These are phyloP conservation scores for Paracyclopina nana DNA, from an alignment of 1,140 invertebrate species.

Conservation along the genomic window DNA sequence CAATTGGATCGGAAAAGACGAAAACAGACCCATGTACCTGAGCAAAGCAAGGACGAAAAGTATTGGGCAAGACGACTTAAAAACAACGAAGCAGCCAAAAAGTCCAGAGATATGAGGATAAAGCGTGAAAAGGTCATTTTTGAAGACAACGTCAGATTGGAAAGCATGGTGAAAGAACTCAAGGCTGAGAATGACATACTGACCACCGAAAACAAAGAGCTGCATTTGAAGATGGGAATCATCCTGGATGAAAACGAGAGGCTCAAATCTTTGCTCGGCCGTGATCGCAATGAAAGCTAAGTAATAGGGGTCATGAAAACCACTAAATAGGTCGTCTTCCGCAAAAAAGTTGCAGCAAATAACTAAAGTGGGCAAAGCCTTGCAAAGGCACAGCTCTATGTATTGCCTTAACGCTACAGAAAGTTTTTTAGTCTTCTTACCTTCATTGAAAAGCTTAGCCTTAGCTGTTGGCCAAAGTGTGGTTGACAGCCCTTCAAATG, in stretches of 20 bases:
- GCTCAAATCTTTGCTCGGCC: conserved; percentile 2
- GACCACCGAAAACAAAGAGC: conserved; percentile 3
- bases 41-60: background rate
- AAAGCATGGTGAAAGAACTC: background rate
- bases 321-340: too few relatives aligned
- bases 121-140: conserved; percentile 6
- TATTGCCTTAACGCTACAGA: too few relatives aligned
- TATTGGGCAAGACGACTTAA: conserved; percentile 1
- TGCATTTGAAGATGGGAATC: conserved; percentile 1
- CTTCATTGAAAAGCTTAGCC: too few relatives aligned
- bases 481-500: too few relatives aligned
- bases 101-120: background rate
- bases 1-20: background rate
- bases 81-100: conserved; percentile 5
- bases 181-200: background rate
- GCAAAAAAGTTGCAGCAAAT: too few relatives aligned
- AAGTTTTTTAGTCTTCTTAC: too few relatives aligned
- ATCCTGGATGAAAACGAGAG: background rate
- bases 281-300: too few relatives aligned
- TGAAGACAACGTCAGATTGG: conserved; percentile 2
- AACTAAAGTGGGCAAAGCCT: too few relatives aligned
- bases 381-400: too few relatives aligned
- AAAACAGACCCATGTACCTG: conserved; percentile 5
- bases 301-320: too few relatives aligned
- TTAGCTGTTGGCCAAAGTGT: too few relatives aligned